phyloP scores from a whole-genome alignment of 1,140 invertebrate species.

The Magallana ariakensis region DNA sequence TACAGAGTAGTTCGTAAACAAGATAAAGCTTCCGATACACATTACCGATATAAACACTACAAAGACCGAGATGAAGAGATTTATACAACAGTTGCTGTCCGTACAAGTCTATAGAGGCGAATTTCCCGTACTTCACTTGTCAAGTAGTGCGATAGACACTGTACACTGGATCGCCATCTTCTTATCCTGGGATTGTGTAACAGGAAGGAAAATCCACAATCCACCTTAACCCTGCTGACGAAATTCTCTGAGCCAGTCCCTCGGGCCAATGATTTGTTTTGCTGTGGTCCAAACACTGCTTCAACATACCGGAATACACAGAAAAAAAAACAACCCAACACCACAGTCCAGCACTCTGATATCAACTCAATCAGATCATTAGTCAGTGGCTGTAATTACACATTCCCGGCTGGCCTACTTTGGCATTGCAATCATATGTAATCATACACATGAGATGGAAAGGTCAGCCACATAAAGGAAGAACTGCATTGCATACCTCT shows the following conservation, averaged over 20 bases:
- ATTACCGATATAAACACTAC: background rate
- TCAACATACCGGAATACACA: too few relatives aligned
- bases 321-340: background rate
- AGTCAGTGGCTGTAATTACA: constrained; percentile 8
- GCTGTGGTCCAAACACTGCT: background rate
- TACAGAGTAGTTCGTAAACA: constrained; percentile 1
- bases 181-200: background rate
- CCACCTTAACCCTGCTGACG: background rate
- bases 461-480: background rate
- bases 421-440: constrained; percentile 22
- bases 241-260: background rate
- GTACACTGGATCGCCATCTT: background rate
- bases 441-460: constrained; percentile 28
- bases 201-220: background rate
- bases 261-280: background rate
- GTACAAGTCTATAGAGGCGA: background rate
- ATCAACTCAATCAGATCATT: constrained; percentile 11
- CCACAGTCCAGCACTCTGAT: background rate
- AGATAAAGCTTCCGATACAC: constrained; percentile 29
- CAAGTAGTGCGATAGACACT: background rate
- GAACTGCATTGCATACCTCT: background rate
- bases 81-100: background rate
- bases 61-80: background rate
- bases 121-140: background rate
- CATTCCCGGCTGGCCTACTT: constrained; percentile 9